Evolutionary conservation across 53 echinoderm and acorn worm genomes (phyloP).

Genomic region (Mesocentrotus franciscanus): DNA sequence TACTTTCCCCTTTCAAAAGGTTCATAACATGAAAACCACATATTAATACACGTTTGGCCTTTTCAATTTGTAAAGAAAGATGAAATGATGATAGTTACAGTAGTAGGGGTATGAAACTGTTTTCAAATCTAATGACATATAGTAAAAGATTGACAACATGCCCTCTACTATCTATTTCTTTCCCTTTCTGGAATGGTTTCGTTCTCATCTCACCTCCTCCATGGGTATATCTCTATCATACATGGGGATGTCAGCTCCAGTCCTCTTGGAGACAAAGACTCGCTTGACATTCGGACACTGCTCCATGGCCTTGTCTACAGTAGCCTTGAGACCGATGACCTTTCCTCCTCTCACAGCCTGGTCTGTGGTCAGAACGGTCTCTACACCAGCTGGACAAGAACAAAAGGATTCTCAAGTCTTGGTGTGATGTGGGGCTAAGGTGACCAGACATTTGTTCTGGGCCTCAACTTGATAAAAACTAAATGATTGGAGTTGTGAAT

Average conservation of each 20-base stretch:
- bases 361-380: conserved; percentile 93
- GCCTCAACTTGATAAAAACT: background rate
- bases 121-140: too few species aligned
- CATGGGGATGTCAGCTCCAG: conserved; percentile 83
- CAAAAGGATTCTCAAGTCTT: background rate
- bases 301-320: conserved; percentile 85
- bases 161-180: background rate
- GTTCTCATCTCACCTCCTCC: conserved; percentile 77
- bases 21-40: too few species aligned
- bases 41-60: too few species aligned
- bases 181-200: background rate
- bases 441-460: background rate
- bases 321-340: conserved; percentile 88
- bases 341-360: conserved; percentile 96
- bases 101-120: too few species aligned
- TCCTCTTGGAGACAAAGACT: conserved; percentile 91
- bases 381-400: conserved; percentile 80
- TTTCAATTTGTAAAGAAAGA: too few species aligned
- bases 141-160: too few species aligned
- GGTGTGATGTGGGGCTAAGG: background rate
- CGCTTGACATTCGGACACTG: conserved; percentile 87
- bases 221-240: conserved; percentile 84
- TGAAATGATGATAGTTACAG: too few species aligned
- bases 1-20: too few species aligned
- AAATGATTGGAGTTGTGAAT: too few species aligned